Evolutionary conservation across 2,113 vertebrate genomes (phyloP).

Genomic region (Illadopsis cleaveri): DNA sequence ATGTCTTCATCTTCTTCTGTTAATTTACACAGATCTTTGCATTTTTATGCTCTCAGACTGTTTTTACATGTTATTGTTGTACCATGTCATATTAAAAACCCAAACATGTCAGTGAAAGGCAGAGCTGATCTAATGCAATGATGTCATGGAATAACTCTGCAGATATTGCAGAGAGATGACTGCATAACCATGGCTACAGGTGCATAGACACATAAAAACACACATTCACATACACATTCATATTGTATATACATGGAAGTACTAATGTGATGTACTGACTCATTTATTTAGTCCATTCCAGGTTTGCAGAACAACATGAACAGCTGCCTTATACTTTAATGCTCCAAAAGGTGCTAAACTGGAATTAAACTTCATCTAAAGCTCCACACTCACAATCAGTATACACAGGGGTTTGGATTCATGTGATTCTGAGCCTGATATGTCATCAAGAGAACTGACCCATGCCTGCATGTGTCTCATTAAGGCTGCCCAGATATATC

Average conservation of each 20-base stretch:
- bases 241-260: neutral
- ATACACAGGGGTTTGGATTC: neutral
- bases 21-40: neutral
- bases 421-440: neutral
- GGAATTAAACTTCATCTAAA: neutral
- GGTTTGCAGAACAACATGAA: neutral
- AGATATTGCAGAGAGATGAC: neutral
- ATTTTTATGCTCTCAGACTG: neutral
- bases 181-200: neutral
- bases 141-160: neutral
- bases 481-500: constrained; percentile 54
- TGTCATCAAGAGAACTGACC: constrained; percentile 14
- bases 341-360: neutral
- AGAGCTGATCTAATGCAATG: neutral
- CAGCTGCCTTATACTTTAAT: neutral
- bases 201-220: neutral
- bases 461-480: constrained; percentile 12
- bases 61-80: neutral
- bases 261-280: neutral
- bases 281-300: neutral
- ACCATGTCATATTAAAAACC: neutral
- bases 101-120: neutral
- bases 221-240: neutral
- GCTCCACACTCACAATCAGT: neutral
- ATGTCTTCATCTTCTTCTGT: neutral